phyloP scores from a whole-genome alignment of 2,888 invertebrate species.

The Habrosyne pyritoides region DNA sequence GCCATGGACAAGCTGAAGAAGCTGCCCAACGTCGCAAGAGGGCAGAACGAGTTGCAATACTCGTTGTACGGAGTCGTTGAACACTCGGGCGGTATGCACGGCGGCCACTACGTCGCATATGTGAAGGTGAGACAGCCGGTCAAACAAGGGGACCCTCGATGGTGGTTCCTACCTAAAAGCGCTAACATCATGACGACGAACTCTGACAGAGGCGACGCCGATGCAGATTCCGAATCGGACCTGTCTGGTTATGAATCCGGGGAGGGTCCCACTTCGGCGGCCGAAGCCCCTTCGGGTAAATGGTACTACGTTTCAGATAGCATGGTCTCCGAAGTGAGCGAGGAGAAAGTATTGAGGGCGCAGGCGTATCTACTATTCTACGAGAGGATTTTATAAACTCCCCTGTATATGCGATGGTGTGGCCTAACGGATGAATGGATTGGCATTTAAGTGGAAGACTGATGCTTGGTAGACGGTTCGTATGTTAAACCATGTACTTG shows the following conservation, averaged over 20 bases:
- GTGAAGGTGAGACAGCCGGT: constrained; percentile 92
- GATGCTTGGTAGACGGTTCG: constrained; percentile 46
- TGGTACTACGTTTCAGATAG: constrained; percentile 98
- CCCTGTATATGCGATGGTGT: constrained; percentile 5
- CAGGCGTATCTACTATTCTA: constrained; percentile 99
- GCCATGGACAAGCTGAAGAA: constrained; percentile 86
- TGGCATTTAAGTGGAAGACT: constrained; percentile 76
- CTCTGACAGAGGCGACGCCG: constrained; percentile 62
- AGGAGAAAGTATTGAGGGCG: constrained; percentile 90
- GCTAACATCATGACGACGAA: constrained; percentile 80
- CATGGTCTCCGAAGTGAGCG: constrained; percentile 90
- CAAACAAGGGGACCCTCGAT: constrained; percentile 85
- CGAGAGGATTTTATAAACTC: constrained; percentile 92
- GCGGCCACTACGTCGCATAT: constrained; percentile 95
- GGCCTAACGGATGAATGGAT: constrained; percentile 44
- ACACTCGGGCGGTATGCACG: constrained; percentile 95
- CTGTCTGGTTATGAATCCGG: constrained; percentile 83
- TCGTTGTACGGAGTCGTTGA: constrained; percentile 97
- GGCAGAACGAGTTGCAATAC: constrained; percentile 89
- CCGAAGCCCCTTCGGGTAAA: constrained; percentile 85
- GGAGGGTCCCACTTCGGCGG: constrained; percentile 61
- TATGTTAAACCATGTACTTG: constrained; percentile 33
- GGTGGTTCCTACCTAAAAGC: constrained; percentile 88
- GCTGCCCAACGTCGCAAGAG: constrained; percentile 84
- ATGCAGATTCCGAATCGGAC: constrained; percentile 81